Evolutionary conservation across 2,888 invertebrate species (phyloP).

Genomic region (Lampropteryx suffumata): DNA sequence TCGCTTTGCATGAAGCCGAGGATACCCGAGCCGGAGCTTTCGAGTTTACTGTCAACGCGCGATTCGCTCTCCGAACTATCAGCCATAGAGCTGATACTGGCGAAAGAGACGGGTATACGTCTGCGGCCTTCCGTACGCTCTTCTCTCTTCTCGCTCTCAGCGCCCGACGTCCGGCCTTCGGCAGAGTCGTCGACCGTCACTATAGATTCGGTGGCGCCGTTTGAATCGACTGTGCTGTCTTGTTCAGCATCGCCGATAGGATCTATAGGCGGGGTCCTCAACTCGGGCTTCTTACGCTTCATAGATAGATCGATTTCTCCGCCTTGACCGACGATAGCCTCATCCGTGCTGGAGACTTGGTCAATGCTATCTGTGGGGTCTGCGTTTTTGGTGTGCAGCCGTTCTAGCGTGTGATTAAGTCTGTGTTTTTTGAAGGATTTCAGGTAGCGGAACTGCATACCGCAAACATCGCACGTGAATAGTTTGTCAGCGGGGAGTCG

Average conservation of each 20-base stretch:
- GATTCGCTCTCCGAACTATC: constrained; percentile 79
- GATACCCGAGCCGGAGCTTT: constrained; percentile 82
- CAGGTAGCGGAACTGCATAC: constrained; percentile 95
- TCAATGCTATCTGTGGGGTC: constrained; percentile 82
- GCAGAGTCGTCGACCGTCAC: constrained; percentile 74
- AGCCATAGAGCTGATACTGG: constrained; percentile 79
- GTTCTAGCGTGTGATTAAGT: constrained; percentile 92
- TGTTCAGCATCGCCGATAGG: constrained; percentile 83
- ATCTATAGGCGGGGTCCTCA: constrained; percentile 75
- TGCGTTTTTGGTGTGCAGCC: constrained; percentile 88
- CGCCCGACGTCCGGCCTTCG: constrained; percentile 71
- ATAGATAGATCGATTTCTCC: constrained; percentile 84
- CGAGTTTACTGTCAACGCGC: constrained; percentile 75
- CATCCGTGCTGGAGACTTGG: constrained; percentile 88
- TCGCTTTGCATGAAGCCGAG: constrained; percentile 85
- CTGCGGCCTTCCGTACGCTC: constrained; percentile 57
- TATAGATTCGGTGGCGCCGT: constrained; percentile 75
- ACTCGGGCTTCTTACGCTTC: constrained; percentile 70
- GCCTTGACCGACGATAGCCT: constrained; percentile 81
- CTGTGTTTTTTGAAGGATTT: constrained; percentile 96
- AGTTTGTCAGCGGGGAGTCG: constrained; percentile 94
- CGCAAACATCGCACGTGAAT: constrained; percentile 95
- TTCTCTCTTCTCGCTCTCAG: constrained; percentile 67
- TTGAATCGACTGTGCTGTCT: constrained; percentile 89
- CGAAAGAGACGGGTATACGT: constrained; percentile 75